Percentiles rank a stretch among this genome's conserved stretches.
These are phyloP conservation scores for Temnothorax longispinosus DNA, from an alignment of 1,140 invertebrate genomes.

Conservation along the genomic window DNA sequence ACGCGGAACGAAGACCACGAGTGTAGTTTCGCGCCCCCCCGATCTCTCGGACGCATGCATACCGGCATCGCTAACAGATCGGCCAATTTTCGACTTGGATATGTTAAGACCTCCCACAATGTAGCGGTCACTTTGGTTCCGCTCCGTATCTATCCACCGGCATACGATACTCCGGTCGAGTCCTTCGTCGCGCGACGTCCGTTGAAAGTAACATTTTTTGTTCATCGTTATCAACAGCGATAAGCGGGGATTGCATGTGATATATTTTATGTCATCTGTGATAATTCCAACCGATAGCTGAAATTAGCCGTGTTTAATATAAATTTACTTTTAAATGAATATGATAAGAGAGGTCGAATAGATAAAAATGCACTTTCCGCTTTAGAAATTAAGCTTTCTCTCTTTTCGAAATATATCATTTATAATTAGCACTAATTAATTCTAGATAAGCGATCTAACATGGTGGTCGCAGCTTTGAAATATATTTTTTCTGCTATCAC, in stretches of 20 bases:
- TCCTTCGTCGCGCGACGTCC: conserved; percentile 32
- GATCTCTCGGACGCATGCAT: conserved; percentile 70
- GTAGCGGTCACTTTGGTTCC: conserved; percentile 47
- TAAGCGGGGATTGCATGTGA: not conserved
- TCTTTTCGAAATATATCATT: not conserved
- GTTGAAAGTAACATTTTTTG: not conserved
- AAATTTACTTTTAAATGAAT: not conserved
- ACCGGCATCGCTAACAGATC: conserved; percentile 72
- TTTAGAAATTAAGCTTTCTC: not conserved
- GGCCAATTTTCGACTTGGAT: conserved; percentile 72
- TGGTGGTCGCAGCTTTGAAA: not conserved
- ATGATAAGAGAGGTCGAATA: not conserved
- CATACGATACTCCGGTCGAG: conserved; percentile 29
- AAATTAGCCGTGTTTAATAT: conserved; percentile 15
- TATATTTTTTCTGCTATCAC: not conserved
- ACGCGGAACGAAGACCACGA: conserved; percentile 68
- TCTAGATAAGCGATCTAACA: not conserved
- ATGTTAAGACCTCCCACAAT: conserved; percentile 75
- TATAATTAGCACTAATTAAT: not conserved
- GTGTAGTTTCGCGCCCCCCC: conserved; percentile 71
- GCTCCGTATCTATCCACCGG: conserved; percentile 39
- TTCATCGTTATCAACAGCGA: not conserved
- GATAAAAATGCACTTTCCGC: not conserved
- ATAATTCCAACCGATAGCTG: not conserved
- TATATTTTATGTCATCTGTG: not conserved